Evolutionary conservation across 1,140 invertebrate genomes (phyloP).

Genomic region (Copidosoma floridanum): DNA sequence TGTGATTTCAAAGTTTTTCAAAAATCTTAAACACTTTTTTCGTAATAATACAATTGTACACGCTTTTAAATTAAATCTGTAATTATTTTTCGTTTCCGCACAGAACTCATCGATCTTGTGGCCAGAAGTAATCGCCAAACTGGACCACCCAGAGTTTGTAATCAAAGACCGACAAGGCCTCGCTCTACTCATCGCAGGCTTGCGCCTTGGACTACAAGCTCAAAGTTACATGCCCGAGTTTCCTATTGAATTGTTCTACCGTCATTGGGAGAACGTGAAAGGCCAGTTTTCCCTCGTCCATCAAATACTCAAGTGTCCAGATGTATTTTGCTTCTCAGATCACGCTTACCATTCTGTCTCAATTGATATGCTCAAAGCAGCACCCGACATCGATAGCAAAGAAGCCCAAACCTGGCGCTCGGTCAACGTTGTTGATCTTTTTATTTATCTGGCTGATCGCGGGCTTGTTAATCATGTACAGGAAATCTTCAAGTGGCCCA

Average conservation of each 20-base stretch:
- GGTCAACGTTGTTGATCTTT: conserved; percentile 83
- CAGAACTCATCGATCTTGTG: conserved; percentile 77
- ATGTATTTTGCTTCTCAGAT: conserved; percentile 93
- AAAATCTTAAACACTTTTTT: conserved; percentile 1
- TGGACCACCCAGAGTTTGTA: conserved; percentile 88
- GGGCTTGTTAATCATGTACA: conserved; percentile 79
- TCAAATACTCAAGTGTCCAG: conserved; percentile 84
- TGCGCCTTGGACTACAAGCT: conserved; percentile 75
- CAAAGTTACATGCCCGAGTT: conserved; percentile 75
- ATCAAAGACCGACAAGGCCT: conserved; percentile 84
- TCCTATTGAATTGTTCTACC: conserved; percentile 85
- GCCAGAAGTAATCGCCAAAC: conserved; percentile 87
- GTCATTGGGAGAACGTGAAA: conserved; percentile 89
- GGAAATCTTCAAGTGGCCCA: conserved; percentile 89
- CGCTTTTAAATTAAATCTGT: conserved; percentile 6
- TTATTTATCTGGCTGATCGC: conserved; percentile 83
- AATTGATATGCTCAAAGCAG: conserved; percentile 87
- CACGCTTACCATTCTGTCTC: conserved; percentile 81
- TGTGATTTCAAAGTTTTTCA: no score
- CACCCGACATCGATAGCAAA: conserved; percentile 89
- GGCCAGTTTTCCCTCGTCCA: conserved; percentile 87
- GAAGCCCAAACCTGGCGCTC: conserved; percentile 90
- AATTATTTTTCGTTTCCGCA: no score
- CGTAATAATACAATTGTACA: no score
- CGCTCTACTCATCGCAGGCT: conserved; percentile 74